These are phyloP conservation scores for Arrhopalites spinosus DNA, from an alignment of 2,888 invertebrate genomes.

Conservation along the genomic window DNA sequence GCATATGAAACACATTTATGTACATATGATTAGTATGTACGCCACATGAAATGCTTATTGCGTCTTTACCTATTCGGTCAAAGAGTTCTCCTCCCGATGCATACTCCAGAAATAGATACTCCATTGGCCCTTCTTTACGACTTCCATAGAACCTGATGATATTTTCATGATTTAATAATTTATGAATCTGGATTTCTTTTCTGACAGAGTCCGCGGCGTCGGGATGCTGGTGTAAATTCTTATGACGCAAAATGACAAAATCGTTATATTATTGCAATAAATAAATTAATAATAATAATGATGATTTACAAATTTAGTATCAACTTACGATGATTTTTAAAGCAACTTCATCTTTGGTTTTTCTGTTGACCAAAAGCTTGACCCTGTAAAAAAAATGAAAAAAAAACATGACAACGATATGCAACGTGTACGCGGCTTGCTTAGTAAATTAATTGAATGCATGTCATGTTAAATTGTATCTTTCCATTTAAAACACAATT, in stretches of 20 bases:
- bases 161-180: slow-evolving; percentile 80
- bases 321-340: slow-evolving; percentile 63
- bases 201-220: slow-evolving; percentile 71
- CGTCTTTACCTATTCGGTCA: slow-evolving; percentile 93
- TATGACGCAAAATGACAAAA: slow-evolving; percentile 57
- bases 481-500: neutral
- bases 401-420: neutral
- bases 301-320: no score
- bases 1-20: neutral
- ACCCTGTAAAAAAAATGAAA: slow-evolving; percentile 67
- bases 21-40: neutral
- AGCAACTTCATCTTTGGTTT: slow-evolving; percentile 71
- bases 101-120: slow-evolving; percentile 95
- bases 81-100: slow-evolving; percentile 96
- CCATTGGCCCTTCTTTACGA: slow-evolving; percentile 73
- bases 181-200: slow-evolving; percentile 89
- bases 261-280: no score
- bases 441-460: neutral
- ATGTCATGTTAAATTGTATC: no score
- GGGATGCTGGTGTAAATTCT: slow-evolving; percentile 71
- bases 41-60: no score
- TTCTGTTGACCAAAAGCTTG: slow-evolving; percentile 82
- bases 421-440: neutral
- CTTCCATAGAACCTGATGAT: slow-evolving; percentile 88
- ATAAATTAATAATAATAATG: no score